phyloP scores from a whole-genome alignment of 2,888 invertebrate species.

The Anodontia alba region DNA sequence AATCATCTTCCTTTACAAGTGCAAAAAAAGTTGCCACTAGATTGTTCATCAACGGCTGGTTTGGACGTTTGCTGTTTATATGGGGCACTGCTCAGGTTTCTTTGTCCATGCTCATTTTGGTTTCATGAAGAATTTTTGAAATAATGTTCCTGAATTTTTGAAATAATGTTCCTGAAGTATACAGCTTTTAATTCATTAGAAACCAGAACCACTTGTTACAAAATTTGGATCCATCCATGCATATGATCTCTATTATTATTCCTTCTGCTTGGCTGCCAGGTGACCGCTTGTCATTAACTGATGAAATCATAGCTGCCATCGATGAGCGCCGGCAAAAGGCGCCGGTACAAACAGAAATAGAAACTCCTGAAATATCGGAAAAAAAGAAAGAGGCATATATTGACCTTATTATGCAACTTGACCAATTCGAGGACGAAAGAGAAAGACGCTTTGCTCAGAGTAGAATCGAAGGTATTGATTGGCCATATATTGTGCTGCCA shows the following conservation, averaged over 20 bases:
- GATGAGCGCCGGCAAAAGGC: constrained; percentile 74
- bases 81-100: too few species aligned
- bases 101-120: too few species aligned
- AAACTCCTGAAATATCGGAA: constrained; percentile 64
- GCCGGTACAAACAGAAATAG: constrained; percentile 45
- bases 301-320: constrained; percentile 67
- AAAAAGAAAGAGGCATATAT: constrained; percentile 81
- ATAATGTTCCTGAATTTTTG: too few species aligned
- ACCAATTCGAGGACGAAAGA: constrained; percentile 63
- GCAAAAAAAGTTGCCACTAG: too few species aligned
- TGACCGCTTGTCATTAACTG: constrained; percentile 50
- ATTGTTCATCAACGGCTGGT: too few species aligned
- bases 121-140: too few species aligned
- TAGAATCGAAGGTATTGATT: constrained; percentile 62
- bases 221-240: too few species aligned
- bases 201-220: too few species aligned
- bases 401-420: constrained; percentile 76
- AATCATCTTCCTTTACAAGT: too few species aligned
- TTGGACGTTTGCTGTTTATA: too few species aligned
- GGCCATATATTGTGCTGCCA: constrained; percentile 28
- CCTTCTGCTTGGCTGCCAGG: constrained; percentile 31
- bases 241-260: background rate
- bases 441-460: constrained; percentile 44
- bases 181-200: too few species aligned
- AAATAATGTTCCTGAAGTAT: too few species aligned